Evolutionary conservation across 2,113 vertebrate genomes (phyloP), one percentile per base, ranked within the genome.

Genomic region (Fukomys damarensis): DNA sequence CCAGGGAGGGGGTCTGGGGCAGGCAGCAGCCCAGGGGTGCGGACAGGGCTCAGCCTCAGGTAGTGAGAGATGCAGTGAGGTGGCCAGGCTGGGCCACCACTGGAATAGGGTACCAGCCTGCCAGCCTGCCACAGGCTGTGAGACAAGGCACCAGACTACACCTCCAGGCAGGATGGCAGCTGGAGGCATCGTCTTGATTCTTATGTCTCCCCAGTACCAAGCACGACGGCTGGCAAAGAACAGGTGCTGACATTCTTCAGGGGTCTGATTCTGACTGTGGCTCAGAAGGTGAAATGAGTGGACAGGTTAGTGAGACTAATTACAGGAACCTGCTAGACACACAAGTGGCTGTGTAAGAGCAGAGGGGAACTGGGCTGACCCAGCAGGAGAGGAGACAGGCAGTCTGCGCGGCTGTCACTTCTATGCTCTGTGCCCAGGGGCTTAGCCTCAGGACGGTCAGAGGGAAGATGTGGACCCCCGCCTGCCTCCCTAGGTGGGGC

Each of bases 321-420:
- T 2, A 28, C 1, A 1, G 35, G 13, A 12, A 38, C 70, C 52
- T 32, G 3, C 13, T 0, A 72, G n/a, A 54, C 41, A 14, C n/a
- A 9, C 2, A 6, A n/a, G 41, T 43, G 22, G 56, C 5, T n/a
- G 26, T 7, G 17, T 32, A 43, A 19, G 32, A 84, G 22, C 52
- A 35, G 68, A 72, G 28, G 10, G 28, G 2, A 58, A 58, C 26
- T 17, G n/a, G n/a, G 41, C 41, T 84, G 28, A n/a, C 10, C 70
- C 49, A 30, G 26, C 54, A 12, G 13, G 52, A 86, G 6, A 35
- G 49, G 41, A 26, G n/a, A 82, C 32, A 19, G 68, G 89, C 5
- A 4, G 35, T 46, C 1, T 76, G 41, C 26, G n/a, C 9, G 24
- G 38, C 13, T 92, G 41, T 38, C 38, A 54, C 65, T 68, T 85